Conservation (phyloP, 2,797 vertebrate genomes). For the Galagoides demidoff region DNA sequence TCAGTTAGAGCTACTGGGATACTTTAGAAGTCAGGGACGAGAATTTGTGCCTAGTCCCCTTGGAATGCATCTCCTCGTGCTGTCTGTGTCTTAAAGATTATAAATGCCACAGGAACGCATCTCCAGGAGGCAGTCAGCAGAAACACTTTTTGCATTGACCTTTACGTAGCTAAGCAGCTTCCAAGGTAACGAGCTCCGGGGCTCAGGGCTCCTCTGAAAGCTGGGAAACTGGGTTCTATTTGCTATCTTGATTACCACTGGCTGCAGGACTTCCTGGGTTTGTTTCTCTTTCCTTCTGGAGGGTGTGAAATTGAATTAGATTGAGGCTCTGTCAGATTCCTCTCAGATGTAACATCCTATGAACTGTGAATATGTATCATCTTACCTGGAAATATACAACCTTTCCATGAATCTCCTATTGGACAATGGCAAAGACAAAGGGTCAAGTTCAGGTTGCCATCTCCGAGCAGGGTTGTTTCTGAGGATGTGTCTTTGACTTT, state of each 20-base stretch:
- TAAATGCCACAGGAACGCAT: neutral
- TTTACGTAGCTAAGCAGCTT: neutral
- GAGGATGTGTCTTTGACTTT: slow-evolving; percentile 58
- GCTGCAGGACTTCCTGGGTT: neutral
- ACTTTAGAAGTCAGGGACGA: neutral
- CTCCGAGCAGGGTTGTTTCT: slow-evolving; percentile 56
- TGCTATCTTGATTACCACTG: neutral
- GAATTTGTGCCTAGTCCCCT: neutral
- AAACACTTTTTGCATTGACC: neutral
- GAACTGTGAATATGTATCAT: neutral
- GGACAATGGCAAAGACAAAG: neutral
- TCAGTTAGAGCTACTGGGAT: neutral
- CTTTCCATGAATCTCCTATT: neutral
- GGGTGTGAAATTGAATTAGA: neutral
- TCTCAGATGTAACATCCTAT: neutral
- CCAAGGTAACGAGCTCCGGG: neutral
- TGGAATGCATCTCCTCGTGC: neutral
- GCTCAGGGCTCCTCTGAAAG: neutral
- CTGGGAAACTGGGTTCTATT: neutral
- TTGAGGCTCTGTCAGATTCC: neutral
- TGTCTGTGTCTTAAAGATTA: neutral
- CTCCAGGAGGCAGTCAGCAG: neutral
- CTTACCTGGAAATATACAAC: neutral
- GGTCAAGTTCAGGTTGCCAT: neutral
- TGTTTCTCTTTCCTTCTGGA: slow-evolving; percentile 43